Evolutionary conservation across 2,113 vertebrate genomes (phyloP), one percentile per base, ranked within the genome.

Genomic region (Anhinga rufa): DNA sequence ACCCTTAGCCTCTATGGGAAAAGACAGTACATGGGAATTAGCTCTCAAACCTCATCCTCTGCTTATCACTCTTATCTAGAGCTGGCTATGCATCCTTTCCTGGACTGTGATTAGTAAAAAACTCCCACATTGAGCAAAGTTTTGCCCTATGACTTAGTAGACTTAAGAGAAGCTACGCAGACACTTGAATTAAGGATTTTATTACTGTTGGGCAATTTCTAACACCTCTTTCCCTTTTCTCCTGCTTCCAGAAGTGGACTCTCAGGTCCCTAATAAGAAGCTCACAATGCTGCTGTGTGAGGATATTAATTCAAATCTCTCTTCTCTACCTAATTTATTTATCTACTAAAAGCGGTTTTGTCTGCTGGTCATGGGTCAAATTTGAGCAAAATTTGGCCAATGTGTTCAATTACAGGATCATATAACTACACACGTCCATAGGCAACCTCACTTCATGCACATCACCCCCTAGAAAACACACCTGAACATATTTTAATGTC

Each of bases 1-100:
- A 86, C 84, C 86, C 71, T 77, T 77, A 71, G 64, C 82, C 94
- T 80, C 60, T 5, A 24, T 77, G 87, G 93, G 78, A 92, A 93
- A 92, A 91, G 54, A 12, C 26, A n/a, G 81, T 55, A 64, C 75
- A 42, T 17, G 44, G 91, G 75, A 94, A 91, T 58, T 40, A 62
- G 91, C 54, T 85, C 89, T 72, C 82, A 87, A 25, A 57, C 14
- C 42, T 89, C 80, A 92, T 82, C 58, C 78, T 91, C 82, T 62
- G 28, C 91, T 95, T 86, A 90, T 93, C 91, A 32, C 1, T 6
- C 95, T 85, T 79, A 75, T 92, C 80, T 91, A 7, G 66, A 77
- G 48, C 82, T 65, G 87, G 82, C 42, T 87, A 36, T 4, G 60
- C 68, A 65, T 81, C 80, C 58, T 88, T 68, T 42, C 62, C 77